Conservation (phyloP, 2,113 vertebrate species). For the Callorhinus ursinus region DNA sequence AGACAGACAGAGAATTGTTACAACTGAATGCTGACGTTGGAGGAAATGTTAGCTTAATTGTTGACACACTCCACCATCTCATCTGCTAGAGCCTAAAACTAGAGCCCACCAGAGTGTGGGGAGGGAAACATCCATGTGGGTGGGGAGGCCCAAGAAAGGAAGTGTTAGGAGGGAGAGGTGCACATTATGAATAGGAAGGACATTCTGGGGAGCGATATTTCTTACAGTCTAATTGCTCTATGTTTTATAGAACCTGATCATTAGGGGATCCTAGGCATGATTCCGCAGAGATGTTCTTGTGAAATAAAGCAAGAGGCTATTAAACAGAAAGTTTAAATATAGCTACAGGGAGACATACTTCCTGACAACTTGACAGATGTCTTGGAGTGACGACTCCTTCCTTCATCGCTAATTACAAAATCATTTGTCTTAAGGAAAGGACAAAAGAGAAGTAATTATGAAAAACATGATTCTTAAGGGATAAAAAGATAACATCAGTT, state of each 20-base stretch:
- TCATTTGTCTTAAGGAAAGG: constrained; percentile 92
- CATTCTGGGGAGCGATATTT: constrained; percentile 85
- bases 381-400: constrained; percentile 88
- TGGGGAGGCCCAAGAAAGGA: background rate
- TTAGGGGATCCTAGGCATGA: constrained; percentile 88
- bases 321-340: constrained; percentile 93
- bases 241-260: constrained; percentile 89
- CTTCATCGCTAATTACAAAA: constrained; percentile 92
- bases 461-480: constrained; percentile 91
- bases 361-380: constrained; percentile 92
- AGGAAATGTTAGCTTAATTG: constrained; percentile 65
- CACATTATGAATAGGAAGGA: constrained; percentile 79
- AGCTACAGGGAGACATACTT: constrained; percentile 91
- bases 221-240: constrained; percentile 87
- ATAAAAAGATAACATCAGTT: constrained; percentile 91
- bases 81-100: constrained; percentile 58
- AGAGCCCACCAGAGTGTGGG: constrained; percentile 26
- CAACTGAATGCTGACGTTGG: constrained; percentile 34
- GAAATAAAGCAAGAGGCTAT: constrained; percentile 91
- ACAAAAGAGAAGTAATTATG: constrained; percentile 92
- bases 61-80: constrained; percentile 71
- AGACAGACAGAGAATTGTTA: constrained; percentile 18
- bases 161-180: constrained; percentile 52
- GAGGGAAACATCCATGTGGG: background rate
- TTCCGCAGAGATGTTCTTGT: constrained; percentile 86